Evolutionary conservation across 2,888 invertebrate genomes (phyloP), one percentile per base, ranked within the genome.

Genomic region (Hymenopus coronatus): DNA sequence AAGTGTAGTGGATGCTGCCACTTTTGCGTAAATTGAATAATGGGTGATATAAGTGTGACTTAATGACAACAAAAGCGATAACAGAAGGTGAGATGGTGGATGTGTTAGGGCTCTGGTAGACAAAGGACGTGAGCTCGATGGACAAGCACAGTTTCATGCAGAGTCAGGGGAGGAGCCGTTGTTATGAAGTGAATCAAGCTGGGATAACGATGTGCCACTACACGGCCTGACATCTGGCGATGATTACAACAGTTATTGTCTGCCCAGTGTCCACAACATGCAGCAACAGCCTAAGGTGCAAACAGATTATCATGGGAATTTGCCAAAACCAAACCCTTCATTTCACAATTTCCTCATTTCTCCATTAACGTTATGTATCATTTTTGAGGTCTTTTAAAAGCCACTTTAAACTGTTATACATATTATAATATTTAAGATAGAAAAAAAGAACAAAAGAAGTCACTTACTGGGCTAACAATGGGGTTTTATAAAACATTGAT

Each of bases 221-320:
- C 87, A 87, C 27, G 87, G 28, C 40, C 81, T 87, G 87, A 87
- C 87, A 87, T 87, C 87, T 87, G 87, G 14, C 82, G 87, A 87
- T 82, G 87, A 87, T 87, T 87, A 87, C 87, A 87, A 87, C 87
- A 87, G 87, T 87, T 87, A 87, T 87, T 87, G 87, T 87, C 82
- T 87, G 82, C 82, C 82, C 82, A 87, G 82, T 30, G 82, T 28
- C 54, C 82, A 70, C 25, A 70, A 70, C 54, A 70, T 70, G 54
- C 54, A 70, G 54, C 54, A 70, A 70, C 25, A 70, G 54, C 54
- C 54, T 70, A 70, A 70, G 54, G 54, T 70, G 54, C 54, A 70
- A 70, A 15, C 25, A 25, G 20, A 70, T 20, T 20, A 70, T 8
- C 2, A 2, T 20, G 54, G 20, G 20, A 70, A 70, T 70, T 70